Base-by-base conservation (phyloP, 2,888 invertebrate species). In the Melieria omissa region DNA sequence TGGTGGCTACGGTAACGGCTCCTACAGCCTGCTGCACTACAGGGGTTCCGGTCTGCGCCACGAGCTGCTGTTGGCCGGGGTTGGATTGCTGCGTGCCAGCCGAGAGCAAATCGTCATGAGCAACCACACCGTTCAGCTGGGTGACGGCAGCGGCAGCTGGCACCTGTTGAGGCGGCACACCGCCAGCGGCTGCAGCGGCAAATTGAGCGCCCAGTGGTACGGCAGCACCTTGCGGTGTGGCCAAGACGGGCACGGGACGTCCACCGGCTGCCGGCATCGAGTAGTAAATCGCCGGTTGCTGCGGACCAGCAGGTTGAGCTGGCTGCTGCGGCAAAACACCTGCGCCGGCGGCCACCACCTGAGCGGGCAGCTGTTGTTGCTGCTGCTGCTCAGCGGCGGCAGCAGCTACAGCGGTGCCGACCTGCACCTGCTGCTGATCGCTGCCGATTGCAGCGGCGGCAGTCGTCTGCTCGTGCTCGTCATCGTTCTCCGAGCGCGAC, bases 401-500 rank as follows among this genome's bases (percentile, higher is more conserved):
- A 42, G 74, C 64, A 4, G 75, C 76, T 10, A 72, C 74, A 29
- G 75, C 77, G n/a, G 75, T 75, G 2, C 77, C 78, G 10, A 78
- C 77, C 61, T 81, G 82, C 16, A 55, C 55, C 42, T 14, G 14
- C 61, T 75, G 75, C 69, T 83, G 83, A 41, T 83, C 82, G 4
- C 49, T 73, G 47, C 65, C 68, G 6, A 47, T 16, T n/a, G 54
- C 60, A 74, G 73, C 46, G 74, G 77, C 46, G 70, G 75, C 65
- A 58, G 16, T 8, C 10, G 49, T 41, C 14, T 78, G 78, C 54
- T 84, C 83, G 47, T 82, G 80, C 14, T 83, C 84, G 45, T 86
- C 85, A 66, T 86, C 87, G 58, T 86, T 87, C 75, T 87, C 88
- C 9, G 87, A 86, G 42, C 87, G 86, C 63, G 82, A 80, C 71